These are phyloP conservation scores for Glandiceps talaboti DNA, from an alignment of 53 echinoderm and acorn worm genomes.

Conservation along the genomic window DNA sequence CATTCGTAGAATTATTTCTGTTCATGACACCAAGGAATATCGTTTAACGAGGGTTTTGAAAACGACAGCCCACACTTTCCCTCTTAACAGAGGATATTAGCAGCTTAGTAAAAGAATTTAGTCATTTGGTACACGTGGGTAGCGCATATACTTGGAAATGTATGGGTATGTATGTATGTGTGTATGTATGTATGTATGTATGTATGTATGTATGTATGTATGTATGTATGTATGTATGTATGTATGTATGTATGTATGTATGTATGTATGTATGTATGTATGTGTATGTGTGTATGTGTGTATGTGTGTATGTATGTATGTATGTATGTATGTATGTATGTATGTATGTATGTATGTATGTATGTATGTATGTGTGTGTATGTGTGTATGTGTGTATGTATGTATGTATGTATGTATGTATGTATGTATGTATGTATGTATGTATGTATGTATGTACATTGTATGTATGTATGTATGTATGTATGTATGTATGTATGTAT, in stretches of 20 bases:
- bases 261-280: not conserved
- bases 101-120: too few relatives aligned
- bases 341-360: not conserved
- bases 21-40: too few relatives aligned
- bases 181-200: not conserved
- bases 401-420: not conserved
- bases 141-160: too few relatives aligned
- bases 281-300: not conserved
- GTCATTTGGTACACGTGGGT: too few relatives aligned
- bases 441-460: not conserved
- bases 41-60: too few relatives aligned
- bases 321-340: not conserved
- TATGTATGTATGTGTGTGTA: not conserved
- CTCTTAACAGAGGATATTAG: too few relatives aligned
- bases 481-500: not conserved
- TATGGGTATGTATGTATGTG: not conserved
- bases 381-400: not conserved
- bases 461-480: not conserved
- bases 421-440: not conserved
- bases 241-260: not conserved
- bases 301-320: not conserved
- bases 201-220: not conserved
- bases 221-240: not conserved
- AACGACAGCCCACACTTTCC: too few relatives aligned
- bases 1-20: too few relatives aligned